Evolutionary conservation across 1,140 invertebrate genomes (phyloP), one percentile per base, ranked within the genome.

Genomic region (Lepidurus packardi): DNA sequence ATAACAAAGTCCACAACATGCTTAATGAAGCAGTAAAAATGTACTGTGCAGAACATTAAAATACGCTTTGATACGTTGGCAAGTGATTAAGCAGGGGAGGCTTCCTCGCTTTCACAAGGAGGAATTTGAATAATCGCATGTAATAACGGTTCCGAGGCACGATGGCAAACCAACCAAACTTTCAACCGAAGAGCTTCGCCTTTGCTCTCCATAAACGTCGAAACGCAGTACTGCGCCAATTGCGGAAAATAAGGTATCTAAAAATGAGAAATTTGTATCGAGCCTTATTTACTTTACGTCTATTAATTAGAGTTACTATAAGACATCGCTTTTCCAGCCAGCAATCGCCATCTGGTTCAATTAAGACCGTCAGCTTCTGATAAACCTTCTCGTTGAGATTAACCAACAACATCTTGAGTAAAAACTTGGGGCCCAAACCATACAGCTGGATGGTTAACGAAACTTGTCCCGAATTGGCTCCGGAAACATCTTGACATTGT

Each of bases 51-150:
- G 1, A 34, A 34, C 34, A 34, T 34, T 34, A 34, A 34, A 34
- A 34, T 34, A 34, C 34, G 34, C 2, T 34, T 34, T 34, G 4
- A 34, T 34, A 34, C 34, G 34, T 4, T 34, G 34, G 34, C 34
- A 34, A 34, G 34, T 34, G 3, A 34, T 65, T 65, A 65, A 65
- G 16, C 53, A 65, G 53, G 16, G 6, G 53, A 13, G n/a, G 6
- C 13, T 7, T 65, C 53, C 21, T 65, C 53, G 16, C 53, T 21
- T 65, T 65, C 53, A 65, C 53, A 65, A 65, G 53, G 53, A 65
- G 53, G 53, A 65, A 65, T 65, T 21, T 11, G 53, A n/a, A 65
- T 65, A 65, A 65, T 65, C 6, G 53, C 53, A 65, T 65, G 53
- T 21, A 65, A 16, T 21, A 65, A 7, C 1, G 53, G 53, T 65